Conservation (phyloP, 2,888 invertebrate species). For the Agapostemon virescens region DNA sequence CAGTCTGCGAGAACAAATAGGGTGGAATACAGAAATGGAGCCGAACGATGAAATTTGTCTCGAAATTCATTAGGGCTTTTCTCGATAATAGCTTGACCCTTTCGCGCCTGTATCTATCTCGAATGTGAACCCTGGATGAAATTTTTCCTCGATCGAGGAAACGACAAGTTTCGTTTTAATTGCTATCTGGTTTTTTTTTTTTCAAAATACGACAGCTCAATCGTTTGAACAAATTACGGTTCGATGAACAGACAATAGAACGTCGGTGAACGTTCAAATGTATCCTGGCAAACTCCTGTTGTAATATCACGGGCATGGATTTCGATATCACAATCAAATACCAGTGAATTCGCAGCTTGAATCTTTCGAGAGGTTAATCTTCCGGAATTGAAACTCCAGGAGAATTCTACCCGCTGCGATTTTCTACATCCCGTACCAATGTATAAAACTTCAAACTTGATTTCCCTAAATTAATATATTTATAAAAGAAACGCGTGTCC, state of each 20-base stretch:
- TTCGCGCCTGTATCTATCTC: conserved; percentile 5
- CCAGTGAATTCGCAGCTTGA: not conserved
- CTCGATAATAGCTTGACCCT: conserved; percentile 5
- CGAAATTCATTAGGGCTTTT: not conserved
- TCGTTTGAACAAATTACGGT: not conserved
- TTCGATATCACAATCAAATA: not conserved
- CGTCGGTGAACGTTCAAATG: not conserved
- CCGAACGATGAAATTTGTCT: not conserved
- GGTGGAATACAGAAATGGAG: not conserved
- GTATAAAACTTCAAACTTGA: not conserved
- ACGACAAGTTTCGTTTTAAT: not conserved
- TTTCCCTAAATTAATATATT: conserved; percentile 13
- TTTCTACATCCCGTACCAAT: not conserved
- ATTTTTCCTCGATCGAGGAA: not conserved
- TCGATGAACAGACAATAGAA: not conserved
- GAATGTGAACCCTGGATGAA: not conserved
- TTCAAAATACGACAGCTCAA: not conserved
- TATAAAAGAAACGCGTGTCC: not conserved
- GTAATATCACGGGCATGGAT: not conserved
- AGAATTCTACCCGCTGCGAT: not conserved
- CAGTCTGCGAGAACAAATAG: conserved; percentile 44
- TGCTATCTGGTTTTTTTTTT: not conserved
- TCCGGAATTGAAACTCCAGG: not conserved
- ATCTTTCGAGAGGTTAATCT: not conserved
- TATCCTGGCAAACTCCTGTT: not conserved